Conservation (phyloP, 2,797 vertebrate genomes). For the Phrynocephalus forsythii region DNA sequence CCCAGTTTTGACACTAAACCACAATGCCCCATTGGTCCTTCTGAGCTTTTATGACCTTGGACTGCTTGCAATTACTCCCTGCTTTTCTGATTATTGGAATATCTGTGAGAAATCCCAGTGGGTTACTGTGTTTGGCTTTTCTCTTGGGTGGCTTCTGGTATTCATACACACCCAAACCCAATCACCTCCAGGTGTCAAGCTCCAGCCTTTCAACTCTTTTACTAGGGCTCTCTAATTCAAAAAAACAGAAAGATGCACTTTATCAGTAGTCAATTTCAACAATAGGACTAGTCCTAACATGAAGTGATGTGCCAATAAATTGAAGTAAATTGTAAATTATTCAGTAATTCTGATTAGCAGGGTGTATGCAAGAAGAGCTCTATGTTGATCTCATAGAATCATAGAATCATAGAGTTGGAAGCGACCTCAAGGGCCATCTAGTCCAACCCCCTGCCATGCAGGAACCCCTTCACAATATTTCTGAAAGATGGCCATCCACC, state of each 20-base stretch:
- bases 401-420: no score
- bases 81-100: background rate
- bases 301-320: background rate
- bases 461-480: no score
- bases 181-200: background rate
- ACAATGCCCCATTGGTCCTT: background rate
- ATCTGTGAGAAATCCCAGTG: background rate
- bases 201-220: background rate
- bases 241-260: background rate
- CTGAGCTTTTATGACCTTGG: background rate
- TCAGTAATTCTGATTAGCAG: no score
- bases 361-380: no score
- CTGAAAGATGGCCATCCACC: no score
- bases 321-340: no score
- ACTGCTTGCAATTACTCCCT: background rate
- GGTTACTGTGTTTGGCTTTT: background rate
- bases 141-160: no score
- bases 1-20: background rate
- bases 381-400: no score
- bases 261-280: background rate
- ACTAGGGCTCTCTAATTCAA: background rate
- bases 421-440: no score
- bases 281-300: background rate
- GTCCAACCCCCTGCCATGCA: no score
- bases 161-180: background rate